phyloP scores from a whole-genome alignment of 2,888 invertebrate species.

The Diadromus collaris region DNA sequence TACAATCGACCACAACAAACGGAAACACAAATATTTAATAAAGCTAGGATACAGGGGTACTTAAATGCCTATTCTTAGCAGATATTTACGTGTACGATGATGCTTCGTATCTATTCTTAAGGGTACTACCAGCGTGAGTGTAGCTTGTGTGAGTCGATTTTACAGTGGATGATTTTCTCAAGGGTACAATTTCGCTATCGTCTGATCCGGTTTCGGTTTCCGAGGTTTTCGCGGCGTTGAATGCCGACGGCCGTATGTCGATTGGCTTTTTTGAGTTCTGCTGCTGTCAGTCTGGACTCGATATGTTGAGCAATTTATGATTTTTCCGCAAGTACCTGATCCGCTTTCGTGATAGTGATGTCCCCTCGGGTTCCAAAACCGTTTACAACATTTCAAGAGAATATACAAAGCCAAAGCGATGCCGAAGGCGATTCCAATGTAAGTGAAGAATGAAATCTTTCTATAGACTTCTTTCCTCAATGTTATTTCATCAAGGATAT shows the following conservation, averaged over 20 bases:
- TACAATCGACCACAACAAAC: too few relatives aligned
- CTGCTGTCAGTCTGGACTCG: background rate
- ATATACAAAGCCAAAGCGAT: background rate
- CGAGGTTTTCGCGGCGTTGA: background rate
- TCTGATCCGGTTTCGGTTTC: background rate
- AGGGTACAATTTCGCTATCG: background rate
- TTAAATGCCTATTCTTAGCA: too few relatives aligned
- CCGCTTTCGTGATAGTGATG: background rate
- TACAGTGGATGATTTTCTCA: background rate
- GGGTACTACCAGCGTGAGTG: background rate
- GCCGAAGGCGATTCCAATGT: constrained; percentile 13
- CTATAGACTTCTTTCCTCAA: constrained; percentile 13
- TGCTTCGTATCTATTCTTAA: background rate
- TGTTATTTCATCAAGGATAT: constrained; percentile 17
- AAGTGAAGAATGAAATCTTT: constrained; percentile 13
- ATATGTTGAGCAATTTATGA: background rate
- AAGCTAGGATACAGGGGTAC: too few relatives aligned
- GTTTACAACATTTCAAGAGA: background rate
- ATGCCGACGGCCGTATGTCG: background rate
- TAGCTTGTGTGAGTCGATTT: background rate
- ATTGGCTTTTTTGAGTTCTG: background rate
- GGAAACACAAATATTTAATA: too few relatives aligned
- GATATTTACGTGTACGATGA: too few relatives aligned
- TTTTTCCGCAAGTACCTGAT: background rate
- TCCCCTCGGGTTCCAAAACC: background rate